Conservation (phyloP, 2,888 invertebrate species). For the Cephalotes varians region DNA sequence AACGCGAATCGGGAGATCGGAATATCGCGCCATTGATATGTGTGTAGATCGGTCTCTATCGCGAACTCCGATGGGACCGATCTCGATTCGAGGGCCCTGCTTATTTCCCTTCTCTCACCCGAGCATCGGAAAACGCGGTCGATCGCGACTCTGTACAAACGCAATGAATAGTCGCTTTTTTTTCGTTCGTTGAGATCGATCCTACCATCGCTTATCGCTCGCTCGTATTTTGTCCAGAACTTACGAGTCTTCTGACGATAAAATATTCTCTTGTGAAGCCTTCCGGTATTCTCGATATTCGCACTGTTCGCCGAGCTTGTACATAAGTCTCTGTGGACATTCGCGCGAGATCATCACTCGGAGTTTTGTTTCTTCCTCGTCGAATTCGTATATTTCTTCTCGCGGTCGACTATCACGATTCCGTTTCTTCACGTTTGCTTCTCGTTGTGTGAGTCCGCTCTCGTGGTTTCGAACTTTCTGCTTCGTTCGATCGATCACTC, state of each 20-base stretch:
- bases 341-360: conserved; percentile 68
- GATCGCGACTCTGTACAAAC: conserved; percentile 16
- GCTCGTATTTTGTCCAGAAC: conserved; percentile 13
- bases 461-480: conserved; percentile 86
- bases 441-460: conserved; percentile 87
- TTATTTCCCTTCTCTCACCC: neutral
- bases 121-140: neutral
- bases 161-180: neutral
- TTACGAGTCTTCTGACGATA: conserved; percentile 17
- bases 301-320: conserved; percentile 27
- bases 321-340: conserved; percentile 23
- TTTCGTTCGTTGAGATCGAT: conserved; percentile 1
- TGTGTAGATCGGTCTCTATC: conserved; percentile 37
- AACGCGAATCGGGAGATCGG: conserved; percentile 36
- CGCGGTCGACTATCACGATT: conserved; percentile 80
- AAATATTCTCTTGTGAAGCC: conserved; percentile 5
- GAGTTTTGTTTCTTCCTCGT: conserved; percentile 62
- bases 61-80: conserved; percentile 20
- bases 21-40: conserved; percentile 68
- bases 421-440: neutral
- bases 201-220: neutral
- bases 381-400: neutral
- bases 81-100: conserved; percentile 19
- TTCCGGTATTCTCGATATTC: conserved; percentile 30
- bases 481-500: conserved; percentile 86